Evolutionary conservation across 2,113 vertebrate genomes (phyloP).

Genomic region (Brachypodius melanocephalos): DNA sequence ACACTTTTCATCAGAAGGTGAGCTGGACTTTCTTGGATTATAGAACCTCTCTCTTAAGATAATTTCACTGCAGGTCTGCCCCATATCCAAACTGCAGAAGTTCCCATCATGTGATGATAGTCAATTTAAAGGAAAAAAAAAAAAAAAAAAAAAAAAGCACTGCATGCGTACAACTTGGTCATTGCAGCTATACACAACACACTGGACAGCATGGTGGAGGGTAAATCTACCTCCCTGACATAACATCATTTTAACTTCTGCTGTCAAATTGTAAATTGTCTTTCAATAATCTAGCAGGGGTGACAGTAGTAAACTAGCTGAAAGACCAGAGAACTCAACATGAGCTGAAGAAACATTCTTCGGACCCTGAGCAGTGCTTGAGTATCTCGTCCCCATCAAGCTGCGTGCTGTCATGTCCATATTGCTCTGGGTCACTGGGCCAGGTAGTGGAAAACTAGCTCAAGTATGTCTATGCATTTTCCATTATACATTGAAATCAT

Average conservation of each 20-base stretch:
- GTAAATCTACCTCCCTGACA: not conserved
- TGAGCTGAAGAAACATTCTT: not conserved
- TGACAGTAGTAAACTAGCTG: not conserved
- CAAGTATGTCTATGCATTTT: not conserved
- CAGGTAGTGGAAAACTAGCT: not conserved
- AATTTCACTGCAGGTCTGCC: not conserved
- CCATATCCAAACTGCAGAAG: rapidly evolving
- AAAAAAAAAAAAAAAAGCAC: rapidly evolving
- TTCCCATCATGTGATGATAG: not conserved
- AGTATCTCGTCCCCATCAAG: too few species aligned
- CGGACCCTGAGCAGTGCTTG: not conserved
- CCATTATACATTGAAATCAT: not conserved
- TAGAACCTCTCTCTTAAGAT: not conserved
- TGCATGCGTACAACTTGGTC: not conserved
- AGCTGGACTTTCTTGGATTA: not conserved
- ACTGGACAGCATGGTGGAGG: not conserved
- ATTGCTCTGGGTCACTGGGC: not conserved
- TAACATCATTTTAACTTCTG: not conserved
- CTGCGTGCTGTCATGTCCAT: not conserved
- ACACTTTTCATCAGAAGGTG: not conserved
- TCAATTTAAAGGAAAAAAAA: not conserved
- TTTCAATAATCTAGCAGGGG: not conserved
- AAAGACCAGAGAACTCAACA: not conserved
- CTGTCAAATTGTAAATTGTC: not conserved
- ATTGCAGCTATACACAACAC: not conserved